These are phyloP conservation scores for Paralinhomoeus sp. DNA, from an alignment of 2,888 invertebrate genomes.

Conservation along the genomic window DNA sequence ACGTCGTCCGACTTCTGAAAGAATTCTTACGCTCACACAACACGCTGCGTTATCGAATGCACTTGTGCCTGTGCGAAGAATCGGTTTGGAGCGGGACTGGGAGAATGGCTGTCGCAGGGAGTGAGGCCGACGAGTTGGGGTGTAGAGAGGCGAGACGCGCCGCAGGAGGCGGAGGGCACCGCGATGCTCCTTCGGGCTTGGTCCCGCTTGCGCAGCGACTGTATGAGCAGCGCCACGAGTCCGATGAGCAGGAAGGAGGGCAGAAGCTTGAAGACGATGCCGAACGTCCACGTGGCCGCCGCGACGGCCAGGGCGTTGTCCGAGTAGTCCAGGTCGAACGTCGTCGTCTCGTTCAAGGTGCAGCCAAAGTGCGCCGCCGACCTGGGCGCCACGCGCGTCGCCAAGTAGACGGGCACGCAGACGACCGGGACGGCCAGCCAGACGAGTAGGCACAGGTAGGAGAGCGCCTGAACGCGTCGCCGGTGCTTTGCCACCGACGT, in stretches of 20 bases:
- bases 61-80: too few relatives aligned
- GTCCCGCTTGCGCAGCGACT: constrained; percentile 1
- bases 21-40: too few relatives aligned
- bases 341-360: constrained; percentile 6
- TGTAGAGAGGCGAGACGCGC: too few relatives aligned
- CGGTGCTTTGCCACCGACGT: too few relatives aligned
- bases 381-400: constrained; percentile 3
- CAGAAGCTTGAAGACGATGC: constrained; percentile 15
- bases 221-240: background rate
- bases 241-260: constrained; percentile 11
- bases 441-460: constrained; percentile 1
- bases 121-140: too few relatives aligned
- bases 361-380: background rate
- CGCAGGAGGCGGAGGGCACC: too few relatives aligned
- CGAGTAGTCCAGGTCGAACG: constrained; percentile 9
- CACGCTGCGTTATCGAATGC: too few relatives aligned
- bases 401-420: constrained; percentile 14
- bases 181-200: constrained; percentile 8
- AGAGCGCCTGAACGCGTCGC: too few relatives aligned
- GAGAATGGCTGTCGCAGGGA: too few relatives aligned
- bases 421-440: constrained; percentile 13
- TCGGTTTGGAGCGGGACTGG: too few relatives aligned
- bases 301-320: constrained; percentile 10
- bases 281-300: constrained; percentile 15
- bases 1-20: too few relatives aligned